Conservation (phyloP, 2,797 vertebrate genomes). For the Helicolenus hilgendorfi region DNA sequence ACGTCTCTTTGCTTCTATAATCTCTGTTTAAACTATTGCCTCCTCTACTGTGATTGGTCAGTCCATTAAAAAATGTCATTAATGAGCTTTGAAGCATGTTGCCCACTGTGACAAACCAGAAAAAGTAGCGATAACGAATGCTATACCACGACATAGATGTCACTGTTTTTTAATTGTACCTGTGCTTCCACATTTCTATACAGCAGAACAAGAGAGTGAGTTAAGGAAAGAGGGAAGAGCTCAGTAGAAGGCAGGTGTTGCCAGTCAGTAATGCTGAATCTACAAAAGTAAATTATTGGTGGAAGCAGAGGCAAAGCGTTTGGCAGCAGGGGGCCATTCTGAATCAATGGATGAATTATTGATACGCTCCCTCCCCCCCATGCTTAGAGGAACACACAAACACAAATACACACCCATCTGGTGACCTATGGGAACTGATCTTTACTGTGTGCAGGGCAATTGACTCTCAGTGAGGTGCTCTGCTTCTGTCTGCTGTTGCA, state of each 20-base stretch:
- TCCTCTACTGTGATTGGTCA: background rate
- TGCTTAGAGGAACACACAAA: slow-evolving; percentile 22
- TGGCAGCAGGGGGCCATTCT: slow-evolving; percentile 57
- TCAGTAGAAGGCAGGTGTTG: background rate
- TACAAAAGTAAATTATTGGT: slow-evolving; percentile 33
- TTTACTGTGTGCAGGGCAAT: slow-evolving; percentile 6
- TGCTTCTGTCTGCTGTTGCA: background rate
- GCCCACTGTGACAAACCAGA: background rate
- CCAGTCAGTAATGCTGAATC: slow-evolving; percentile 47
- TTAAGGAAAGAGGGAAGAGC: background rate
- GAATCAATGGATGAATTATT: slow-evolving; percentile 88
- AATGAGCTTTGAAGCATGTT: background rate
- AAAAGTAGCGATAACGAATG: background rate
- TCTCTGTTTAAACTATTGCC: background rate
- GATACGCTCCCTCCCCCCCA: slow-evolving; percentile 76
- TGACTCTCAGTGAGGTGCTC: background rate
- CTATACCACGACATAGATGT: no score
- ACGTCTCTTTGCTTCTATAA: no score
- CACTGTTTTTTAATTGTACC: background rate
- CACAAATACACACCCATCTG: slow-evolving; percentile 17
- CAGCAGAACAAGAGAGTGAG: background rate
- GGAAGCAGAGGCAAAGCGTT: slow-evolving; percentile 62
- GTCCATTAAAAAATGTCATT: background rate
- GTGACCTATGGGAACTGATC: slow-evolving; percentile 38
- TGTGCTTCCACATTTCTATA: background rate